A percentile compares a stretch with the other conserved stretches of the same genome.
phyloP scores from a whole-genome alignment of 2,113 vertebrate genomes.

The Fukomys damarensis region DNA sequence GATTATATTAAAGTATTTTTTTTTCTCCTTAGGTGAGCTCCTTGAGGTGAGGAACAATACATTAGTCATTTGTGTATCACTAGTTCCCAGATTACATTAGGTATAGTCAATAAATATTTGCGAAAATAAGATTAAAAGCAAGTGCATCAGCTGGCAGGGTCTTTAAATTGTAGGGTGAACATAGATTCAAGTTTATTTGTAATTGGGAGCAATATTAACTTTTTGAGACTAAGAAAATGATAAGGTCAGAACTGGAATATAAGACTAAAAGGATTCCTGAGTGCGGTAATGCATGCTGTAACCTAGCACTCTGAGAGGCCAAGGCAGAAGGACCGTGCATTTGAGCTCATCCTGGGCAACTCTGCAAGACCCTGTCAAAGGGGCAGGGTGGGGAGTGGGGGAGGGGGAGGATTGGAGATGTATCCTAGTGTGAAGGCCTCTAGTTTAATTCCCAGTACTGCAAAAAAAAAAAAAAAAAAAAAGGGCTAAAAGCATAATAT shows the following conservation, averaged over 20 bases:
- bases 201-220: not conserved
- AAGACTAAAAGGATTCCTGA: not conserved
- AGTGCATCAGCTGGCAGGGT: not conserved
- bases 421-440: not conserved
- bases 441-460: not conserved
- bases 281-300: not conserved
- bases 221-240: not conserved
- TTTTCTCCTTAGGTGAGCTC: not conserved
- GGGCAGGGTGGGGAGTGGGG: not conserved
- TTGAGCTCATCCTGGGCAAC: not conserved
- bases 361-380: not conserved
- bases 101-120: not conserved
- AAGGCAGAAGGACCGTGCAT: not conserved
- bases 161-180: not conserved
- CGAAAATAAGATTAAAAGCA: constrained; percentile 24
- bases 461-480: not conserved
- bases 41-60: not conserved
- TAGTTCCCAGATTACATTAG: not conserved
- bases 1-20: not conserved
- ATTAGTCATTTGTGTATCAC: not conserved
- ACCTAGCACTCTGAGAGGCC: not conserved
- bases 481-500: not conserved
- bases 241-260: not conserved
- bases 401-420: not conserved
- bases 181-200: not conserved